Percentiles rank a stretch among this genome's conserved stretches.
Evolutionary conservation across 2,888 invertebrate genomes (phyloP).

Genomic region (Tribolium freemani): DNA sequence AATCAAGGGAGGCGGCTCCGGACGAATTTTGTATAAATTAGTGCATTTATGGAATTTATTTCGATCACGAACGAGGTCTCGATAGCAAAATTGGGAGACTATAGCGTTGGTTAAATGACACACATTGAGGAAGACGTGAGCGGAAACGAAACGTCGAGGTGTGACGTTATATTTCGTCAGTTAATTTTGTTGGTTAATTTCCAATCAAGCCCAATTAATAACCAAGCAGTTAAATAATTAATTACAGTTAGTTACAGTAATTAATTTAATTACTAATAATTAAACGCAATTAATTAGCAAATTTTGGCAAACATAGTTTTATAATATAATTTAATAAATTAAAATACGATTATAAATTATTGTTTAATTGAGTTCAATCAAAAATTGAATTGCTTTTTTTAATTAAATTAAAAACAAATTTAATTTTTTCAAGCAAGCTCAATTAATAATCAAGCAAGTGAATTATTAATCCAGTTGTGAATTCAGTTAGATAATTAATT

Average conservation of each 20-base stretch:
- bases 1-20: neutral
- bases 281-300: neutral
- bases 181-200: neutral
- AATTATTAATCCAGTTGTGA: too few relatives aligned
- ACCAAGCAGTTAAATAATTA: too few relatives aligned
- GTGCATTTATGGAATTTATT: neutral
- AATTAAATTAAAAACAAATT: too few relatives aligned
- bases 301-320: too few relatives aligned
- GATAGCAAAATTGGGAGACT: neutral
- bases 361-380: too few relatives aligned
- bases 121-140: constrained; percentile 26
- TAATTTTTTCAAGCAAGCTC: too few relatives aligned
- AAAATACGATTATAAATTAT: too few relatives aligned
- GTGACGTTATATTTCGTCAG: neutral
- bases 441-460: too few relatives aligned
- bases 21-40: neutral
- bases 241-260: neutral
- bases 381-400: too few relatives aligned
- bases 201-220: neutral
- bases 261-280: neutral
- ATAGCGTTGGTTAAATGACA: constrained; percentile 15
- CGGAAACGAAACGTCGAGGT: constrained; percentile 7
- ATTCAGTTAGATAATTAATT: too few relatives aligned
- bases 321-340: too few relatives aligned
- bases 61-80: constrained; percentile 25